phyloP scores from a whole-genome alignment of 2,797 vertebrate genomes.

The Halcyon badia region DNA sequence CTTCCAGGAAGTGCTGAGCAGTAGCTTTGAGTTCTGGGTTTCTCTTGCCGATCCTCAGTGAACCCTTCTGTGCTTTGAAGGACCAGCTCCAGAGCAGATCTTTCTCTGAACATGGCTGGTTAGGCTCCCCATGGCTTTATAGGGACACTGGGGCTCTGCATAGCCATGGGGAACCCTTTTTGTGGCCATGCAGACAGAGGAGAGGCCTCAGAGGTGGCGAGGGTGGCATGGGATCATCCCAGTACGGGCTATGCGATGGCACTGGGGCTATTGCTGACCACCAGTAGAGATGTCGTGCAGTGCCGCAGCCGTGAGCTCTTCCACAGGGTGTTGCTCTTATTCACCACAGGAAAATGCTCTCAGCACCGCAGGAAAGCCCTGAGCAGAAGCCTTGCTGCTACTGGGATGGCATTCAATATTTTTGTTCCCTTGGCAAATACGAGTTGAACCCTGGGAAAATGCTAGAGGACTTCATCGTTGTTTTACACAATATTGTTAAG shows the following conservation, averaged over 20 bases:
- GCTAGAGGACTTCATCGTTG: accelerated
- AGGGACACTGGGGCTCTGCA: not conserved
- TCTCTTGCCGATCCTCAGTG: not conserved
- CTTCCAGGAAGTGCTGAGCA: not conserved
- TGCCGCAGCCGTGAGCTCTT: no score
- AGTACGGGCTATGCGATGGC: not conserved
- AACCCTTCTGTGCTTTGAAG: not conserved
- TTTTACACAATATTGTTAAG: not conserved
- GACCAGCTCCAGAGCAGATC: not conserved
- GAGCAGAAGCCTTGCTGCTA: not conserved
- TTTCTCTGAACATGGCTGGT: not conserved
- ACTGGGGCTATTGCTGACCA: not conserved
- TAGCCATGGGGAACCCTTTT: accelerated
- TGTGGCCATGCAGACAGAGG: not conserved
- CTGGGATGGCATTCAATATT: accelerated
- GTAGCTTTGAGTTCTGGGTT: not conserved
- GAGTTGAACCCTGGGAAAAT: not conserved
- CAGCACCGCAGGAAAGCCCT: not conserved
- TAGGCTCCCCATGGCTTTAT: not conserved
- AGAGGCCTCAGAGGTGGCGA: not conserved
- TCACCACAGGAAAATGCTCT: not conserved
- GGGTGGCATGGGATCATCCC: not conserved
- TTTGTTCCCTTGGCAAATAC: not conserved
- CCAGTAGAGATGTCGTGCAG: not conserved
- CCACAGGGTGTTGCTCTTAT: not conserved